Percentiles rank a stretch among this genome's conserved stretches.
These are phyloP conservation scores for Zeuzera pyrina DNA, from an alignment of 2,888 invertebrate genomes.

Conservation along the genomic window DNA sequence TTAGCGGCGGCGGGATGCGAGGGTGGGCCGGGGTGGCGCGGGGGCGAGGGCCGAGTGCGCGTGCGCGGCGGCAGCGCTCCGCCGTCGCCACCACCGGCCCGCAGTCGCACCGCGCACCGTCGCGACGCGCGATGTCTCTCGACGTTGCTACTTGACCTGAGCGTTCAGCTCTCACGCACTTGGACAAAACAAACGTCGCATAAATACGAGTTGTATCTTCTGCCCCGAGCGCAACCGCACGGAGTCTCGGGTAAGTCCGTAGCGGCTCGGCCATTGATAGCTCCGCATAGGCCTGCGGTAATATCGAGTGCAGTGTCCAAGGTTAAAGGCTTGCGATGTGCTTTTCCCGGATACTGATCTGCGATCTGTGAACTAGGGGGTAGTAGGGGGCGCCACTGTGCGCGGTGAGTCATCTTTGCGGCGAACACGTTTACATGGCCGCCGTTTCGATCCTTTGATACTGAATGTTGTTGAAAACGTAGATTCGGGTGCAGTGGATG, in stretches of 20 bases:
- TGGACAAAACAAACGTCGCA: slow-evolving; percentile 32
- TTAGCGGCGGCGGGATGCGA: slow-evolving; percentile 13
- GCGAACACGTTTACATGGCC: slow-evolving; percentile 65
- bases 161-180: slow-evolving; percentile 37
- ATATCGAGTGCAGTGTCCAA: slow-evolving; percentile 36
- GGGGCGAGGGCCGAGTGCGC: slow-evolving; percentile 33
- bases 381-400: slow-evolving; percentile 57
- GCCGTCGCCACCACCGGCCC: slow-evolving; percentile 41
- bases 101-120: slow-evolving; percentile 62
- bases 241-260: slow-evolving; percentile 56
- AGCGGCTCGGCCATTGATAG: too few species aligned
- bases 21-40: slow-evolving; percentile 7
- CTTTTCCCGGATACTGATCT: slow-evolving; percentile 38
- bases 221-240: slow-evolving; percentile 35
- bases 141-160: slow-evolving; percentile 58
- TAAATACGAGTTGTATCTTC: slow-evolving; percentile 34
- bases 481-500: slow-evolving; percentile 43
- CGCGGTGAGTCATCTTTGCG: slow-evolving; percentile 67
- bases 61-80: slow-evolving; percentile 43
- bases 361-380: slow-evolving; percentile 18
- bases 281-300: slow-evolving; percentile 14
- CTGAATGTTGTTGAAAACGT: slow-evolving; percentile 35
- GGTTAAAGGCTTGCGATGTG: slow-evolving; percentile 36
- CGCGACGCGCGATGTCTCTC: slow-evolving; percentile 61
- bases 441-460: slow-evolving; percentile 48